A percentile compares a stretch with the other conserved stretches of the same genome.
These are phyloP conservation scores for Lepidonotus clava DNA, from an alignment of 2,888 invertebrate species.

Conservation along the genomic window DNA sequence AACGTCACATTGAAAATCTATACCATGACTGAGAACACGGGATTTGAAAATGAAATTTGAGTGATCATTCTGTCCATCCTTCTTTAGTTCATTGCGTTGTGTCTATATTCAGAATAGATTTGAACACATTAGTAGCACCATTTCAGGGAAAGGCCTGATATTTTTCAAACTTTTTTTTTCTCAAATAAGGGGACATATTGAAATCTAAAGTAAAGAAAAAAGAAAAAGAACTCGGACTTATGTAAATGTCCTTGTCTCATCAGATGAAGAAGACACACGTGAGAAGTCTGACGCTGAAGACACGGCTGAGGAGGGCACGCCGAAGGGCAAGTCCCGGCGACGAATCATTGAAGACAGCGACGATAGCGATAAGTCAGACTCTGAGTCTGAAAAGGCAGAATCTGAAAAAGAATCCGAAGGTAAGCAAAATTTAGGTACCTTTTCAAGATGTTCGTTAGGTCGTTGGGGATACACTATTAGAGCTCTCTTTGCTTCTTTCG, in stretches of 20 bases:
- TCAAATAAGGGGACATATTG: too few species aligned
- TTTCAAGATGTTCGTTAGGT: background rate
- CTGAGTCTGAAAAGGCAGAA: slow-evolving; percentile 49
- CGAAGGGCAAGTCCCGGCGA: slow-evolving; percentile 22
- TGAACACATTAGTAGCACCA: too few species aligned
- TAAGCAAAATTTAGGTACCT: background rate
- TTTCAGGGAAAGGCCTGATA: too few species aligned
- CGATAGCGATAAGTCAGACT: slow-evolving; percentile 59
- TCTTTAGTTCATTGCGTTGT: too few species aligned
- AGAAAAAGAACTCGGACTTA: slow-evolving; percentile 54
- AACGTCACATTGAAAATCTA: too few species aligned
- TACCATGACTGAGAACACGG: too few species aligned
- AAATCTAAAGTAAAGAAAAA: background rate
- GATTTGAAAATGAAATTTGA: too few species aligned
- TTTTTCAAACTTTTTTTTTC: too few species aligned
- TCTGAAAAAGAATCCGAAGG: slow-evolving; percentile 47
- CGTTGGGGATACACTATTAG: too few species aligned
- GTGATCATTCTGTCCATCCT: too few species aligned
- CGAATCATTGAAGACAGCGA: slow-evolving; percentile 50
- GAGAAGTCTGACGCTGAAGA: slow-evolving; percentile 55
- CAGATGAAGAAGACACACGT: slow-evolving; percentile 61
- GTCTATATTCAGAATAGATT: too few species aligned
- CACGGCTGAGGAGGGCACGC: slow-evolving; percentile 43
- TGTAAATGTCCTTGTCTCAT: slow-evolving; percentile 57
- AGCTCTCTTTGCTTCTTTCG: too few species aligned